Evolutionary conservation across 2,888 invertebrate species (phyloP), one percentile per base, ranked within the genome.

Genomic region (Keiferia lycopersicella): DNA sequence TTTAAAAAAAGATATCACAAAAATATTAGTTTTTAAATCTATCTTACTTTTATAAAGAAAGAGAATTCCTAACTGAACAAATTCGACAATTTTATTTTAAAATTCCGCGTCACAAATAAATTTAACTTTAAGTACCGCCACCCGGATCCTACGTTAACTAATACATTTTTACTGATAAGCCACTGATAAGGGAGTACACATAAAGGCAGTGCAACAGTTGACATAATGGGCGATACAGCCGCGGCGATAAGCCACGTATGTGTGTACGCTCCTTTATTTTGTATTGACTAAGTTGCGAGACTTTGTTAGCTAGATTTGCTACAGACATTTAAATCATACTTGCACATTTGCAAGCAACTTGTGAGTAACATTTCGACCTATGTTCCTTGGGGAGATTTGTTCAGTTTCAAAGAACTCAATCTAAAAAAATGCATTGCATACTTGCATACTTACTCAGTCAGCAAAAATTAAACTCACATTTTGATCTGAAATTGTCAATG

Each of bases 101-200:
- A 50, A 50, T 34, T 34, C 34, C 10, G 34, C 34, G 34, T 34
- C 34, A 34, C 34, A 34, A 34, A 34, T 34, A 53, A 53, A 16
- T 26, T 53, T 26, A 56, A 30, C 56, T 30, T 26, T n/a, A 56
- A n/a, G 66, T 11, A 14, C 10, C 14, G 39, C 30, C 45, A 48
- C 60, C 48, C 62, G 45, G 61, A 41, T 45, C 48, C 30, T 20
- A 14, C 16, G 16, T 8, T 48, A 48, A 20, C 30, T 61, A 48
- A 61, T 61, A 61, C 16, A 30, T 61, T 56, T 56, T 56, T 56
- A 56, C 14, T 30, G 56, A 56, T 56, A 61, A 48, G 48, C 41
- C 1, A 14, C 51, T 53, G 51, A 53, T 53, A 53, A 53, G 56
- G 12, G 14, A 12, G 16, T 22, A 22, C n/a, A 30, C 20, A 30